phyloP scores from a whole-genome alignment of 2,113 vertebrate species.

The Mormyrus iriodes region DNA sequence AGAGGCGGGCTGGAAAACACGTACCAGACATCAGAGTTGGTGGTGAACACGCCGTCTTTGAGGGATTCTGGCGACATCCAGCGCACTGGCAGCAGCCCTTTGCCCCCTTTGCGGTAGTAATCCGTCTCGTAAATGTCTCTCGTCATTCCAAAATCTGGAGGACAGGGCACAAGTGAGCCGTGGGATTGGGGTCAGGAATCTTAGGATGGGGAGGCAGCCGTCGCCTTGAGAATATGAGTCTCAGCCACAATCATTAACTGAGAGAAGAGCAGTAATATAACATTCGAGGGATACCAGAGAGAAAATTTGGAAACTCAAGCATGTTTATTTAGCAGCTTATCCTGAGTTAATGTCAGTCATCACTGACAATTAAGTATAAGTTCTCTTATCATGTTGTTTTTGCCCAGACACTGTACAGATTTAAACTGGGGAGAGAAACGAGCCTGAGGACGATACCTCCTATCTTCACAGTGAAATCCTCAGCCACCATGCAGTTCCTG shows the following conservation, averaged over 20 bases:
- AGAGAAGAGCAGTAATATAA: neutral
- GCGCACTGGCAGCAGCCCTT: constrained; percentile 90
- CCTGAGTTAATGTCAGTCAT: neutral
- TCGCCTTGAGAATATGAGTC: neutral
- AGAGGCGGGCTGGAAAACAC: neutral
- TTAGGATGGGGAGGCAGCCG: neutral
- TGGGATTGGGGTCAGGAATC: constrained; percentile 1
- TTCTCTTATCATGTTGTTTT: neutral
- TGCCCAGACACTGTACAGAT: neutral
- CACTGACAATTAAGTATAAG: neutral
- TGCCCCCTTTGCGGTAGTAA: constrained; percentile 96
- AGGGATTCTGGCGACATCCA: constrained; percentile 99
- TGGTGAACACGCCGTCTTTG: constrained; percentile 97
- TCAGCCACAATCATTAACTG: neutral
- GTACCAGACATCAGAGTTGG: constrained; percentile 97
- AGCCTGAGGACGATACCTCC: constrained; percentile 68
- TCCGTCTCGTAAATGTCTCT: constrained; percentile 98
- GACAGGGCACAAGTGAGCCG: constrained; percentile 30
- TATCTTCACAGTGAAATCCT: constrained; percentile 97
- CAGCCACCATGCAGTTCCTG: constrained; percentile 96
- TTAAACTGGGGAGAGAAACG: neutral
- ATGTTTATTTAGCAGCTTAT: neutral
- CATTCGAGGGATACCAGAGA: neutral
- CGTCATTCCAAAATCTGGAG: constrained; percentile 93
- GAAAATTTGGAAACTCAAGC: neutral